Conservation (phyloP, 92 coral and sea anemone genomes). For the Chrysogorgia sp. region DNA sequence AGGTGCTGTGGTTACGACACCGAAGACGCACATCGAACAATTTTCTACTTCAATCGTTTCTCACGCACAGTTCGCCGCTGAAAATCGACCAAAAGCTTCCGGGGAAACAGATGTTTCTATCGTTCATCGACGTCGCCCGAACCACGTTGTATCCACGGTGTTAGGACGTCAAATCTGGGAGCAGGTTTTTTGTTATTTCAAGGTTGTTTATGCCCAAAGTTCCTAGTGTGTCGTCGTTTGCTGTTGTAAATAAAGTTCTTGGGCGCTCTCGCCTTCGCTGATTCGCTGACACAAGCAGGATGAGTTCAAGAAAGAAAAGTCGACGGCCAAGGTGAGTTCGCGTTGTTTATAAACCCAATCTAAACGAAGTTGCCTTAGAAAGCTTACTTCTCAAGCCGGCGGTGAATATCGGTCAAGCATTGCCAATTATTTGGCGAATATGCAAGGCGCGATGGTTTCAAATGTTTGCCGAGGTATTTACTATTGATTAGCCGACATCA, state of each 20-base stretch:
- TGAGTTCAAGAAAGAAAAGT: conserved; percentile 31
- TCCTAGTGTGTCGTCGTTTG: conserved; percentile 2
- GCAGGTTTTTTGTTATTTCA: no score
- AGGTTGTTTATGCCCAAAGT: background rate
- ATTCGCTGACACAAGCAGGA: background rate
- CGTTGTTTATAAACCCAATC: background rate
- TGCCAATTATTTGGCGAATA: no score
- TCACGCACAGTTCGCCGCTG: background rate
- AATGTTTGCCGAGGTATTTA: no score
- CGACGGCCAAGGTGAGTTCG: conserved; percentile 34
- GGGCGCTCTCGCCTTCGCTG: conserved; percentile 1
- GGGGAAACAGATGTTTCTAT: background rate
- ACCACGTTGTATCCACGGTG: no score
- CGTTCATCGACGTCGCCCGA: background rate
- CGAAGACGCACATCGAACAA: background rate
- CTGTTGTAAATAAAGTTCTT: conserved; percentile 12
- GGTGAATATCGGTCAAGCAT: no score
- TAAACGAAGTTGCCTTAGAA: no score
- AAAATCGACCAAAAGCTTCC: no score
- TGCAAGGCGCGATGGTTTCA: no score
- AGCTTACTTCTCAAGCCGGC: no score
- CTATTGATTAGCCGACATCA: no score
- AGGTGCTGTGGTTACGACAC: conserved; percentile 44
- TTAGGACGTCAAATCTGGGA: background rate
- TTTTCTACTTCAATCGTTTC: background rate